A percentile compares a stretch with the other conserved stretches of the same genome.
Conservation (phyloP, 1,140 invertebrate species). For the Hycleus phaleratus region DNA sequence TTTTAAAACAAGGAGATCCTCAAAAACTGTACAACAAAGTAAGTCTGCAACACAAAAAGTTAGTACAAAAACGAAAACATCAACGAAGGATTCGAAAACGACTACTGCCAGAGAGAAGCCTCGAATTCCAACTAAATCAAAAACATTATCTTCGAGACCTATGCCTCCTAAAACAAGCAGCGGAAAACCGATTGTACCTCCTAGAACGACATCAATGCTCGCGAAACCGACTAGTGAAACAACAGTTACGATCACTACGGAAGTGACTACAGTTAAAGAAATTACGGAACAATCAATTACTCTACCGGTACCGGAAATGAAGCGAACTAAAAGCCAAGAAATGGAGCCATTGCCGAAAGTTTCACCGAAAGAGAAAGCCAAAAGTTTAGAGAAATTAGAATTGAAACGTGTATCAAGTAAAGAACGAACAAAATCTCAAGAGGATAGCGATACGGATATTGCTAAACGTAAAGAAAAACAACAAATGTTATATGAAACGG, state of each 20-base stretch:
- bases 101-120: conserved; percentile 8
- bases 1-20: conserved; percentile 28
- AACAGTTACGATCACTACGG: conserved; percentile 28
- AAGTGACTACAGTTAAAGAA: conserved; percentile 43
- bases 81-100: background rate
- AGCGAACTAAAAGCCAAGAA: conserved; percentile 55
- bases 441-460: conserved; percentile 59
- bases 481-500: conserved; percentile 61
- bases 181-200: too few species aligned
- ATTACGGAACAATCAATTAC: conserved; percentile 47
- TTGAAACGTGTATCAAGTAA: conserved; percentile 52
- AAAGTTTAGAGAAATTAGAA: conserved; percentile 56
- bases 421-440: conserved; percentile 58
- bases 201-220: conserved; percentile 15
- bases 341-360: conserved; percentile 47
- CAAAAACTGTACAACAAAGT: background rate
- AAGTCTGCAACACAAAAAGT: conserved; percentile 8
- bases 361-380: conserved; percentile 54
- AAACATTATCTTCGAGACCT: conserved; percentile 18
- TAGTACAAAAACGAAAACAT: background rate
- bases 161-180: background rate
- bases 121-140: conserved; percentile 13
- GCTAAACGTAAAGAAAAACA: conserved; percentile 61
- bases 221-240: background rate
- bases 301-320: conserved; percentile 48